Percentiles rank a stretch among this genome's conserved stretches.
Evolutionary conservation across 2,113 vertebrate species (phyloP).

Genomic region (Silurus meridionalis): DNA sequence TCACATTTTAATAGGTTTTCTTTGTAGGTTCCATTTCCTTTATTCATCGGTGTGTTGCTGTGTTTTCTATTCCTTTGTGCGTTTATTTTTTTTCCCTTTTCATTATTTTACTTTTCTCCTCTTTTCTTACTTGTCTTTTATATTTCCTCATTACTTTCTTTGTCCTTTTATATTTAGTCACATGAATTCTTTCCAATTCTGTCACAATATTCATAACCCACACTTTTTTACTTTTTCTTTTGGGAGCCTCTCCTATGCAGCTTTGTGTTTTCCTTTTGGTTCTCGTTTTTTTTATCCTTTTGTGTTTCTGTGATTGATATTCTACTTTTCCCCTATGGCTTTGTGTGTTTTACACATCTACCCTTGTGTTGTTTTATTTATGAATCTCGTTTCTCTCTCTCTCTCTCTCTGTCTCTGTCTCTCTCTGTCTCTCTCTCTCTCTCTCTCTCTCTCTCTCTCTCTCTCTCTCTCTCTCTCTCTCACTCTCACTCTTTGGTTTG

Average conservation of each 20-base stretch:
- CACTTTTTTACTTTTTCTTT: neutral
- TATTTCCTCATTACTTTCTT: neutral
- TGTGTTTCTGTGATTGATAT: neutral
- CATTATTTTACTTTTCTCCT: neutral
- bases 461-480: neutral
- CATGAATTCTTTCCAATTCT: neutral
- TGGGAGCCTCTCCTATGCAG: neutral
- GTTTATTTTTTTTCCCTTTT: neutral
- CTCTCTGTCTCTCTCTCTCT: neutral
- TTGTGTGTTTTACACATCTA: neutral
- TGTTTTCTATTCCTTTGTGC: neutral
- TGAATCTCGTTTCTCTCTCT: neutral
- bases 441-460: neutral
- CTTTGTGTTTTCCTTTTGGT: too few relatives aligned
- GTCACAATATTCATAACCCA: neutral
- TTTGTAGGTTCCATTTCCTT: constrained; percentile 3
- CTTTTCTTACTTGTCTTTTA: neutral
- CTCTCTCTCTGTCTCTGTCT: constrained; percentile 4
- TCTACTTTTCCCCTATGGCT: neutral
- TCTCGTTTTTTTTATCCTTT: neutral
- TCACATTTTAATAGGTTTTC: neutral
- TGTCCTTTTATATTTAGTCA: neutral
- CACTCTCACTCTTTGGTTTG: neutral
- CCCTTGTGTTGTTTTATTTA: constrained; percentile 36
- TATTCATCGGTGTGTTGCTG: constrained; percentile 16